Evolutionary conservation across 2,797 vertebrate species (phyloP).

Genomic region (Poeciliopsis paucimaculata): DNA sequence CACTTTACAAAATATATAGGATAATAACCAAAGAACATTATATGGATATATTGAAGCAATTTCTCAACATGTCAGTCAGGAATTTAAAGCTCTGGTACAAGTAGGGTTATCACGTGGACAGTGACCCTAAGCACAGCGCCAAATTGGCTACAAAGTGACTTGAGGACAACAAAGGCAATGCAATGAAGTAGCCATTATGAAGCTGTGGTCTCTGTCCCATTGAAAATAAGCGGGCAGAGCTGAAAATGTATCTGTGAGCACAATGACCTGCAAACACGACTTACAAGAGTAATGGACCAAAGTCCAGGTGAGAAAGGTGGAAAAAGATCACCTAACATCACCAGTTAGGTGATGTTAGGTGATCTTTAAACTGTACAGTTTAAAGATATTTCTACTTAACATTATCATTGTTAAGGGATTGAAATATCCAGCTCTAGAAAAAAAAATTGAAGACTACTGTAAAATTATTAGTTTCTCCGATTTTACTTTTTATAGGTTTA

Average conservation of each 20-base stretch:
- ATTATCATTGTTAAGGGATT: neutral
- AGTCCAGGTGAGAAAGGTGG: neutral
- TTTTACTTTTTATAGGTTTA: too few species aligned
- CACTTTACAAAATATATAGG: neutral
- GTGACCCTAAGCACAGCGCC: neutral
- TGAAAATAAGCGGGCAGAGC: neutral
- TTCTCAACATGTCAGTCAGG: neutral
- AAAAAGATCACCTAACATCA: neutral
- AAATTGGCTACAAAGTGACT: neutral
- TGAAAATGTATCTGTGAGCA: neutral
- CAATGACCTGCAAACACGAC: neutral
- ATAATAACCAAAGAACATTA: neutral
- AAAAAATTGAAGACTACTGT: too few species aligned
- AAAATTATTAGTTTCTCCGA: too few species aligned
- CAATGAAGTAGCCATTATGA: neutral
- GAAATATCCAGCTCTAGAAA: too few species aligned
- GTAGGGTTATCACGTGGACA: neutral
- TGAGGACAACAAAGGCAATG: neutral
- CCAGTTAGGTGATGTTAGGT: too few species aligned
- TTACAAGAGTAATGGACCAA: neutral
- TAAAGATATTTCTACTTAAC: neutral
- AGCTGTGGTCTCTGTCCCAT: neutral
- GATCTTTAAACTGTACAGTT: neutral
- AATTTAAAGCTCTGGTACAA: neutral
- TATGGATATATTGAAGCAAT: neutral